These are phyloP conservation scores for Sorex araneus DNA, from an alignment of 2,113 vertebrate species.

Conservation along the genomic window DNA sequence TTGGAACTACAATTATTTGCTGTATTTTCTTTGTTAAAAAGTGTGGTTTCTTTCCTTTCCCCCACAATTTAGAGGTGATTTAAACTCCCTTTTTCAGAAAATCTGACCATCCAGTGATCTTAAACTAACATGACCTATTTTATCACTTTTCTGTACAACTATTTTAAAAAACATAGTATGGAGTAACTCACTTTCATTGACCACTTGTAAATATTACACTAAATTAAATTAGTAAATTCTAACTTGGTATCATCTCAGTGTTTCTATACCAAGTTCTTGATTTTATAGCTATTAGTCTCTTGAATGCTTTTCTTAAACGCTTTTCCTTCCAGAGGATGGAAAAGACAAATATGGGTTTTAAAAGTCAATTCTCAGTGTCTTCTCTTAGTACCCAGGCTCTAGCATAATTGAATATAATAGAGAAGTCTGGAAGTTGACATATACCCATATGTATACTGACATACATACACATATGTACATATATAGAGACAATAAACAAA, in stretches of 20 bases:
- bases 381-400: background rate
- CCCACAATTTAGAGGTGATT: conserved; percentile 41
- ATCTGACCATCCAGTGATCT: background rate
- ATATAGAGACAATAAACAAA: background rate
- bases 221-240: conserved; percentile 13
- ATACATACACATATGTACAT: background rate
- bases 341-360: conserved; percentile 2
- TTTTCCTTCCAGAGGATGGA: background rate
- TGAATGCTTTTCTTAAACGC: conserved; percentile 57
- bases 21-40: background rate
- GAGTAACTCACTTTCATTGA: background rate
- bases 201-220: conserved; percentile 9
- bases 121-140: background rate
- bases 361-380: background rate
- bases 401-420: background rate
- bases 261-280: conserved; percentile 5
- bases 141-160: conserved; percentile 32
- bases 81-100: conserved; percentile 47
- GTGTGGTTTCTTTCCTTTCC: background rate
- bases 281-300: conserved; percentile 15
- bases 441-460: too few species aligned
- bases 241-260: background rate
- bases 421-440: background rate
- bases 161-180: background rate
- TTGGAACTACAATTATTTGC: conserved; percentile 29